Conservation (phyloP, 2,888 invertebrate species). For the Priapulus caudatus region DNA sequence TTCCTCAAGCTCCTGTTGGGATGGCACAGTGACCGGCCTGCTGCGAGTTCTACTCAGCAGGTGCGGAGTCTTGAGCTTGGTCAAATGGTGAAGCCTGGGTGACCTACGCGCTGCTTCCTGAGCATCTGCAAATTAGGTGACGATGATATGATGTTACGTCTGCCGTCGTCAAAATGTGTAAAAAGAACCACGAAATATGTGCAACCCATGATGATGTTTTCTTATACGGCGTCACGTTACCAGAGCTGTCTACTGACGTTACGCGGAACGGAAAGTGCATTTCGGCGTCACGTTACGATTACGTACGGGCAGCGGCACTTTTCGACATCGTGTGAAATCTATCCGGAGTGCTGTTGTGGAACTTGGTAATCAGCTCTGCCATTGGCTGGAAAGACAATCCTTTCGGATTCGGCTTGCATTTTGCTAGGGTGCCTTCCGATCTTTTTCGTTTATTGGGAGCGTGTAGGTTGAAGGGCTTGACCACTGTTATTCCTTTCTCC, state of each 20-base stretch:
- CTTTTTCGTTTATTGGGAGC: background rate
- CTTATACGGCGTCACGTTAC: no score
- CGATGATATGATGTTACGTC: background rate
- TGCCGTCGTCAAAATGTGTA: background rate
- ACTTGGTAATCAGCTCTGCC: constrained; percentile 49
- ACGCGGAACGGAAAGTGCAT: constrained; percentile 16
- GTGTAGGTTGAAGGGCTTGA: background rate
- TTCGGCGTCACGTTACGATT: no score
- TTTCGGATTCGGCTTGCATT: no score
- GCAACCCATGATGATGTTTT: no score
- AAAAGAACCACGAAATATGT: background rate
- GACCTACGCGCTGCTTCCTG: constrained; percentile 10
- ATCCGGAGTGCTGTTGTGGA: constrained; percentile 48
- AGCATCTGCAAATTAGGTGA: background rate
- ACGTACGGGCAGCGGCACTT: no score
- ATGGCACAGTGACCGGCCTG: constrained; percentile 45
- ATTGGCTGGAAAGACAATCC: constrained; percentile 44
- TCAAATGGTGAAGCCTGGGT: constrained; percentile 25
- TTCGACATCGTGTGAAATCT: constrained; percentile 45
- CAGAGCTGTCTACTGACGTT: no score
- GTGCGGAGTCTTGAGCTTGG: constrained; percentile 35
- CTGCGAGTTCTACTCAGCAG: constrained; percentile 45
- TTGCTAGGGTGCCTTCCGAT: background rate
- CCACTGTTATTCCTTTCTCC: no score
- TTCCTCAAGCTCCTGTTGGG: constrained; percentile 50